A percentile compares a stretch with the other conserved stretches of the same genome.
Conservation (phyloP, 2,113 vertebrate genomes). For the Trogon surrucura region DNA sequence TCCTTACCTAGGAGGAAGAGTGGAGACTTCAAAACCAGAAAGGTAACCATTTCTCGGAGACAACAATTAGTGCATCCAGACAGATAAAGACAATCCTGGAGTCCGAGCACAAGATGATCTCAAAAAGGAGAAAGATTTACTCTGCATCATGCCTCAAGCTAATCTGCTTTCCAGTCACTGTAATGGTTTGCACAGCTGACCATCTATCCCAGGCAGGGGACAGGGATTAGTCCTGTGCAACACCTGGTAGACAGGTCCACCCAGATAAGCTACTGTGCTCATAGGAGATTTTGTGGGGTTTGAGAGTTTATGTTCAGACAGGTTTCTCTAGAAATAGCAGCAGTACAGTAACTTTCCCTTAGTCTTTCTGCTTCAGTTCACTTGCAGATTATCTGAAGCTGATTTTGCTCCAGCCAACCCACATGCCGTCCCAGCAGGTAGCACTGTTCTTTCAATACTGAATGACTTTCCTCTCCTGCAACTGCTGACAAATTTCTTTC, state of each 20-base stretch:
- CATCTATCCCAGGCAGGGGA: background rate
- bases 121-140: background rate
- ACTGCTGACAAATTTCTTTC: background rate
- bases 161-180: background rate
- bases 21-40: background rate
- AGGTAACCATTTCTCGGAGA: background rate
- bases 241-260: background rate
- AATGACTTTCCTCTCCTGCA: background rate
- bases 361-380: background rate
- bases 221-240: rapidly evolving
- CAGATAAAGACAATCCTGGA: background rate
- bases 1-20: background rate
- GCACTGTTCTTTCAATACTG: background rate
- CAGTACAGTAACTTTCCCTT: background rate
- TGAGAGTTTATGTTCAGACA: background rate
- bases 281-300: rapidly evolving
- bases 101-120: background rate
- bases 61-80: background rate
- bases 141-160: background rate
- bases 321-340: background rate
- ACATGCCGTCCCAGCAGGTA: background rate
- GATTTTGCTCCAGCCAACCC: background rate
- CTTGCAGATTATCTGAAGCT: background rate
- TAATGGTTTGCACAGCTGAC: background rate
- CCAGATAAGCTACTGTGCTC: background rate